Evolutionary conservation across 2,113 vertebrate species (phyloP).

Genomic region (Mormyrus lacerda): DNA sequence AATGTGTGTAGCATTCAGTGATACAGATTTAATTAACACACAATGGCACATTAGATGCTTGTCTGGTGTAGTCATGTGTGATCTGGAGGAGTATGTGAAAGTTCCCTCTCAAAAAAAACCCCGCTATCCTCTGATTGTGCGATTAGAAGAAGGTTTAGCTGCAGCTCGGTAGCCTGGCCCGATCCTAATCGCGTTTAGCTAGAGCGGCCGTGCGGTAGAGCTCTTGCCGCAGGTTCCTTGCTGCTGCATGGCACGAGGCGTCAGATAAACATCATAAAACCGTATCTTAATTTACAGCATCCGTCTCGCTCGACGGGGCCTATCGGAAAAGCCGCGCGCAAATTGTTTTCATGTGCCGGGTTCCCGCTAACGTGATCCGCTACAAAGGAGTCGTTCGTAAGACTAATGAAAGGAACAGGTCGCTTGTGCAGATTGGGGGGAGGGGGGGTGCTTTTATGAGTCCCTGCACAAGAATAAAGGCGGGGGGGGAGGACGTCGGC

Average conservation of each 20-base stretch:
- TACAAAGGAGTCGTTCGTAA: slow-evolving; percentile 26
- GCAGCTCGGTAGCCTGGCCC: not conserved
- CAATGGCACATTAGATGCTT: slow-evolving; percentile 9
- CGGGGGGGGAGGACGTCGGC: not conserved
- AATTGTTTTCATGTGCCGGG: slow-evolving; percentile 20
- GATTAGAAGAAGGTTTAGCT: not conserved
- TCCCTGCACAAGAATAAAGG: slow-evolving; percentile 11
- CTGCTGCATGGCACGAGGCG: not conserved
- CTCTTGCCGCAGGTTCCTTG: not conserved
- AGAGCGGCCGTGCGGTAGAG: not conserved
- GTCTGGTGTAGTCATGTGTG: not conserved
- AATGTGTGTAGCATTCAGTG: not conserved
- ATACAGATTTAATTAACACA: slow-evolving; percentile 2
- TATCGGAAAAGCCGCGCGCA: slow-evolving; percentile 3
- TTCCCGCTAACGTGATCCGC: not conserved
- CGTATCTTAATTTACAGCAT: slow-evolving; percentile 19
- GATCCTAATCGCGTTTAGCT: not conserved
- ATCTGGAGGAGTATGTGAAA: not conserved
- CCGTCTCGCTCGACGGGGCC: not conserved
- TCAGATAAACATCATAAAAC: slow-evolving; percentile 23
- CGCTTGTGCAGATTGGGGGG: slow-evolving; percentile 21
- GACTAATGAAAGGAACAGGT: slow-evolving; percentile 25
- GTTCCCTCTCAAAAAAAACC: not conserved
- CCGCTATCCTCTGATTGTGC: not conserved
- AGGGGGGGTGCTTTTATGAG: slow-evolving; percentile 15